Conservation (phyloP, 2,888 invertebrate genomes). For the Microchrysa polita region DNA sequence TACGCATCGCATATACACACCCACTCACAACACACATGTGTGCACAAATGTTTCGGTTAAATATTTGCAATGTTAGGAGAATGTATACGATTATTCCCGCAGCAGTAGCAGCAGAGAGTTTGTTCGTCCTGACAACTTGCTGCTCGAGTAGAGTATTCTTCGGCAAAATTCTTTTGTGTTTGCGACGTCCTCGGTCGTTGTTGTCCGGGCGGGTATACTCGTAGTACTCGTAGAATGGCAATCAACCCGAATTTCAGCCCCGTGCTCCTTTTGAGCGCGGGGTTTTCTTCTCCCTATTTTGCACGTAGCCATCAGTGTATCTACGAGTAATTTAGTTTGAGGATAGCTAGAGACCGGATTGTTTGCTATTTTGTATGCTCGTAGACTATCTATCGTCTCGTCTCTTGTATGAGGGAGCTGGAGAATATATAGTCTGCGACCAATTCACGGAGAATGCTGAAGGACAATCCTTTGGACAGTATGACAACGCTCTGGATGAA, state of each 20-base stretch:
- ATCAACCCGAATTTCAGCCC: slow-evolving; percentile 19
- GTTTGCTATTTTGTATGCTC: slow-evolving; percentile 28
- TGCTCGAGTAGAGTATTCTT: not conserved
- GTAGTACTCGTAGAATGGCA: no score
- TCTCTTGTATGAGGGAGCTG: no score
- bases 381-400: no score
- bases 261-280: not conserved
- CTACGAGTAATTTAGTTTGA: slow-evolving; percentile 30
- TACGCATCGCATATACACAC: no score
- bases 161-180: not conserved
- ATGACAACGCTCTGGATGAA: no score
- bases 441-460: not conserved
- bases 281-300: not conserved
- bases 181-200: no score
- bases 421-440: not conserved
- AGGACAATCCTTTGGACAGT: not conserved
- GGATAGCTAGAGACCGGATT: slow-evolving; percentile 23
- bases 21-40: not conserved
- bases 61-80: slow-evolving; percentile 25
- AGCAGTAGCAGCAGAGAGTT: no score
- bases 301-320: slow-evolving; percentile 8
- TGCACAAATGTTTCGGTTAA: slow-evolving; percentile 28
- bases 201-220: no score
- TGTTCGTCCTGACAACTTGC: not conserved
- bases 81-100: not conserved